Evolutionary conservation across 2,113 vertebrate genomes (phyloP).

Genomic region (Corvus moneduloides): DNA sequence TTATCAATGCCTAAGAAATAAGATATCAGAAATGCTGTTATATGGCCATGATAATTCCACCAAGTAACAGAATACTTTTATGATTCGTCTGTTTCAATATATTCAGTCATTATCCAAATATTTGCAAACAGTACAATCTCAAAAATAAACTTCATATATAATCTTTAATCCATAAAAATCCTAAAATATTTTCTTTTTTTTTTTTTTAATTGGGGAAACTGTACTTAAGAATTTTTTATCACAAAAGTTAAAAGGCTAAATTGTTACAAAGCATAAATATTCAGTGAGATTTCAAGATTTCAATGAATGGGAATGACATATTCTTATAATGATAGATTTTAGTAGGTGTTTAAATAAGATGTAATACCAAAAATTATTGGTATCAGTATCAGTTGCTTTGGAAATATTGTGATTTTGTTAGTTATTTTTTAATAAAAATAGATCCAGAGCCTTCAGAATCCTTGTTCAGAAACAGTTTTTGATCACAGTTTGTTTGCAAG

Average conservation of each 20-base stretch:
- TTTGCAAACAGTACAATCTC: accelerated
- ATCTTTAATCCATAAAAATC: not conserved
- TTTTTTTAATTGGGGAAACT: not conserved
- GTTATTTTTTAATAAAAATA: not conserved
- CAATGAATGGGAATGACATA: not conserved
- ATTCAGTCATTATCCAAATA: not conserved
- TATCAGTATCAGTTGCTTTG: not conserved
- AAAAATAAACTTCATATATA: not conserved
- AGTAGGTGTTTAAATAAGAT: not conserved
- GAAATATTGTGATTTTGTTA: not conserved
- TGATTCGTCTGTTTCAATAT: not conserved
- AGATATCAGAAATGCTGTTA: not conserved
- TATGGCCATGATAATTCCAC: not conserved
- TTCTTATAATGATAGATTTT: not conserved
- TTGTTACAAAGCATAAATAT: not conserved
- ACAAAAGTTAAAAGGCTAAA: not conserved
- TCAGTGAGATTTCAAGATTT: not conserved
- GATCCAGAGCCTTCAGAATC: not conserved
- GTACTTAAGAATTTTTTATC: not conserved
- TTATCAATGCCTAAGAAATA: not conserved
- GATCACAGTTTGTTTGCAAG: not conserved
- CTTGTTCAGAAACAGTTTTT: not conserved
- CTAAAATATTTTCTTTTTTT: not conserved
- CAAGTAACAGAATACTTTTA: not conserved
- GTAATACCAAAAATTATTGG: not conserved